phyloP scores from a whole-genome alignment of 2,888 invertebrate species.

The Phaonia tiefii region DNA sequence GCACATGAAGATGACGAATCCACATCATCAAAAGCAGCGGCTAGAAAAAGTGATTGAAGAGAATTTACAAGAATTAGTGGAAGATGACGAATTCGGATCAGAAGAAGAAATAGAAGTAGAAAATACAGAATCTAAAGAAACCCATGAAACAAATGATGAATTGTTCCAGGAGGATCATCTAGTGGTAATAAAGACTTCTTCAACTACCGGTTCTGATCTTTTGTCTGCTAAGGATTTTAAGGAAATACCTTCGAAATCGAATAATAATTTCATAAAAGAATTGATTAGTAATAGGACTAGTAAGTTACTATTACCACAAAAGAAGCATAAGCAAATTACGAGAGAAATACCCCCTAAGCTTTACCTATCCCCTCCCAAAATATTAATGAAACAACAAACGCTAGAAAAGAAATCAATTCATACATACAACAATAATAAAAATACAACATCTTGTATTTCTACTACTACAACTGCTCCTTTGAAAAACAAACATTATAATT shows the following conservation, averaged over 20 bases:
- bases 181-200: not conserved
- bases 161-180: conserved; percentile 58
- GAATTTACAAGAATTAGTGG: conserved; percentile 60
- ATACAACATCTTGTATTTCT: conserved; percentile 34
- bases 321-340: not conserved
- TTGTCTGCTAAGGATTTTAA: conserved; percentile 26
- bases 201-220: not conserved
- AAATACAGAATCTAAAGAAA: conserved; percentile 33
- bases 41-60: conserved; percentile 31
- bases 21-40: conserved; percentile 3
- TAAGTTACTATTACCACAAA: not conserved
- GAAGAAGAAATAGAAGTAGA: not conserved
- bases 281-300: not conserved
- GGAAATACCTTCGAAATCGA: conserved; percentile 9
- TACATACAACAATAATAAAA: not conserved
- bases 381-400: not conserved
- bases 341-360: not conserved
- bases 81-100: conserved; percentile 10
- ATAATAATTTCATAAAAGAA: conserved; percentile 24
- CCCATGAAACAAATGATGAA: conserved; percentile 56
- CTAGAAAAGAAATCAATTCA: not conserved
- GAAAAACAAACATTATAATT: conserved; percentile 49
- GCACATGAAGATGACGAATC: not conserved
- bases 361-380: not conserved
- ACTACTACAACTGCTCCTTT: conserved; percentile 10